phyloP scores from a whole-genome alignment of 2,113 vertebrate genomes.

The Sinocyclocheilus rhinocerous region DNA sequence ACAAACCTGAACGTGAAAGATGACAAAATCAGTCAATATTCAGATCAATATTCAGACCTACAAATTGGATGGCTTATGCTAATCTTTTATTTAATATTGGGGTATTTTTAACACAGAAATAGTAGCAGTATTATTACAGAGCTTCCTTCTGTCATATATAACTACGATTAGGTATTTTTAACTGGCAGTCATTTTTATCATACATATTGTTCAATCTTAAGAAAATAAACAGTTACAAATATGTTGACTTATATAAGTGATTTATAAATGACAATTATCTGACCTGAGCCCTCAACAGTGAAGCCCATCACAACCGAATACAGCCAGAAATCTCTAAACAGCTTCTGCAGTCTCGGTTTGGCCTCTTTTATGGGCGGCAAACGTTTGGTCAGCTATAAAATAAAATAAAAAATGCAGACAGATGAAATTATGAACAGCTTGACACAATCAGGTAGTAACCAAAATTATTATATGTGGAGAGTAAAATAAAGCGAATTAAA shows the following conservation, averaged over 20 bases:
- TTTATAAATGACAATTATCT: neutral
- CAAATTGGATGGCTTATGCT: neutral
- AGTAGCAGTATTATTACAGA: neutral
- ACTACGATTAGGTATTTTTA: neutral
- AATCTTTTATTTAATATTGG: neutral
- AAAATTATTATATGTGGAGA: neutral
- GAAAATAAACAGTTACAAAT: neutral
- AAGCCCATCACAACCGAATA: conserved; percentile 99
- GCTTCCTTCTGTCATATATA: neutral
- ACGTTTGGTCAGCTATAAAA: conserved; percentile 84
- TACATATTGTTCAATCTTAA: neutral
- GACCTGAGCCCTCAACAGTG: conserved; percentile 97
- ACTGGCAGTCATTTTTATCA: neutral
- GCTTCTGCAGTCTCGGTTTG: conserved; percentile 93
- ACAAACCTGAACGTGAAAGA: conserved; percentile 80
- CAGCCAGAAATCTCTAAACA: conserved; percentile 98
- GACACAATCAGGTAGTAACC: neutral
- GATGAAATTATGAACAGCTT: neutral
- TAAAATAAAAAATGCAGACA: neutral
- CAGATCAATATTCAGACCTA: neutral
- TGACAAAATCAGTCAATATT: neutral
- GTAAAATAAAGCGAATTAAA: neutral
- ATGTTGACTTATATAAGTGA: neutral
- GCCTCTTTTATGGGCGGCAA: conserved; percentile 95
- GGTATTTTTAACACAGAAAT: neutral